These are phyloP conservation scores for Passer domesticus DNA, from an alignment of 2,113 vertebrate genomes.

Conservation along the genomic window DNA sequence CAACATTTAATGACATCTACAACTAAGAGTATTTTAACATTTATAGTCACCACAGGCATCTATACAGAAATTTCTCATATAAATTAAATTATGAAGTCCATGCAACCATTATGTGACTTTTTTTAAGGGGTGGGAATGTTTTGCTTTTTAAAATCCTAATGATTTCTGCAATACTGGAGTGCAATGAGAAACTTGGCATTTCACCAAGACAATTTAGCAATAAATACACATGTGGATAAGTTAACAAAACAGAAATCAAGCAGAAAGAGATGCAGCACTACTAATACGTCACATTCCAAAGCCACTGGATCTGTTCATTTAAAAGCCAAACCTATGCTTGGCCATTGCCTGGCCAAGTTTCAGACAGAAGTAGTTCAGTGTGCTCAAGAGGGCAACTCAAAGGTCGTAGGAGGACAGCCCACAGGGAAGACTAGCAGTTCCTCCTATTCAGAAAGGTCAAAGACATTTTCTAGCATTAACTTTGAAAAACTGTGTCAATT, in stretches of 20 bases:
- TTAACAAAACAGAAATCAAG: slow-evolving; percentile 25
- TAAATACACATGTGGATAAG: slow-evolving; percentile 12
- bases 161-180: slow-evolving; percentile 32
- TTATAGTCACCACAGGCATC: not conserved
- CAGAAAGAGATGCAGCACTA: not conserved
- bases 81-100: not conserved
- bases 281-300: not conserved
- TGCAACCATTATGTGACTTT: not conserved
- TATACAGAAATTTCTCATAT: not conserved
- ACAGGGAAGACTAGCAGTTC: not conserved
- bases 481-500: not conserved
- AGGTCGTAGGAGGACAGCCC: slow-evolving; percentile 24
- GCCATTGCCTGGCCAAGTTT: not conserved
- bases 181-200: not conserved
- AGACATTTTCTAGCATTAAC: not conserved
- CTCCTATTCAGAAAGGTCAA: not conserved
- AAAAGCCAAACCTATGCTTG: not conserved
- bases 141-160: slow-evolving; percentile 13
- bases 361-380: not conserved
- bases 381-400: not conserved
- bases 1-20: not conserved
- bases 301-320: not conserved
- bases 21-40: not conserved
- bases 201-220: not conserved
- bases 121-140: slow-evolving; percentile 23